These are phyloP conservation scores for Oncorhynchus kisutch DNA, from an alignment of 2,113 vertebrate genomes.

Conservation along the genomic window DNA sequence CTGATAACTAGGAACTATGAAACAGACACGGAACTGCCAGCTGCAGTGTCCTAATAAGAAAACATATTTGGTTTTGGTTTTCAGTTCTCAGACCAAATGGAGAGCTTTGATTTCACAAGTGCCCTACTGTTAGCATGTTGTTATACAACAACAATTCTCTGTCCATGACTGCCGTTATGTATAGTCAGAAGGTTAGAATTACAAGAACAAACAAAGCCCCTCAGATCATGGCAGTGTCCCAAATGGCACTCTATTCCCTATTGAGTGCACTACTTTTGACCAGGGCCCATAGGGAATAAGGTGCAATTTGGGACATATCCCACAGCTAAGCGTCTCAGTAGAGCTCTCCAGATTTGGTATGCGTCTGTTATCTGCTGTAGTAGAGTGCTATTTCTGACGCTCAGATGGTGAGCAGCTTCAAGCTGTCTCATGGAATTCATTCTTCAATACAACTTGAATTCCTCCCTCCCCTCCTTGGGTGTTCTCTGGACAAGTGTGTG, in stretches of 20 bases:
- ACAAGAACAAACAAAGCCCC: too few species aligned
- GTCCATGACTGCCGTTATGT: too few species aligned
- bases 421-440: background rate
- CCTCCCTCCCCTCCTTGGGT: background rate
- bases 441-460: background rate
- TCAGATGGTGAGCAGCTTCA: background rate
- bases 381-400: background rate
- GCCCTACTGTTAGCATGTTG: background rate
- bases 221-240: too few species aligned
- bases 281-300: too few species aligned
- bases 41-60: background rate
- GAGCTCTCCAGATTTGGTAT: background rate
- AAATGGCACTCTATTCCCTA: too few species aligned
- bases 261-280: too few species aligned
- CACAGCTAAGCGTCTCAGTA: too few species aligned
- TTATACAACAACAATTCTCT: too few species aligned
- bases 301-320: too few species aligned
- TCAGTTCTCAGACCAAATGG: conserved; percentile 13
- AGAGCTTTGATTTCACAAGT: conserved; percentile 5
- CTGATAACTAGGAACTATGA: background rate
- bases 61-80: conserved; percentile 16
- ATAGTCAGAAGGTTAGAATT: too few species aligned
- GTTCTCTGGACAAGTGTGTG: background rate
- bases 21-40: background rate
- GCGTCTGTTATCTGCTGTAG: background rate